Evolutionary conservation across 2,113 vertebrate genomes (phyloP).

Genomic region (Xenotilapia flavipinnis): DNA sequence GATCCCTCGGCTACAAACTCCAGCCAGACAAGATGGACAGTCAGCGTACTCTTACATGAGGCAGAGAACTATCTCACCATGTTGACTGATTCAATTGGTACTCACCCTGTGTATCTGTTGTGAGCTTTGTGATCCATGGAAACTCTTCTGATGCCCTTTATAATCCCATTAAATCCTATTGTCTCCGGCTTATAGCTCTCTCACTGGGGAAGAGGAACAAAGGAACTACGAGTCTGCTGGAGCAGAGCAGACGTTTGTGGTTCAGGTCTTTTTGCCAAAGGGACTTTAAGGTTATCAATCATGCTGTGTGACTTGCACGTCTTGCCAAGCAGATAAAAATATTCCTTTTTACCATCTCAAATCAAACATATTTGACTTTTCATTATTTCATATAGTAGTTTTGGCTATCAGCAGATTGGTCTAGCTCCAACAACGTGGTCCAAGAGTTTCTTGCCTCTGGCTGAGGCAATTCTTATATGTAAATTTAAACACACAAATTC

Average conservation of each 20-base stretch:
- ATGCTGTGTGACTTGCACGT: background rate
- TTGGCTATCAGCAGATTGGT: background rate
- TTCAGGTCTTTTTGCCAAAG: constrained; percentile 16
- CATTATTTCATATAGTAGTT: background rate
- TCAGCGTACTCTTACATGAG: constrained; percentile 14
- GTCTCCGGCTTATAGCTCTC: constrained; percentile 43
- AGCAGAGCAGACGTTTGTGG: constrained; percentile 5
- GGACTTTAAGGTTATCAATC: constrained; percentile 2
- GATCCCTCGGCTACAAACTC: constrained; percentile 15
- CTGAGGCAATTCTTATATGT: background rate
- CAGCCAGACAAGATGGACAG: constrained; percentile 7
- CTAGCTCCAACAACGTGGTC: background rate
- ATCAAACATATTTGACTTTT: background rate
- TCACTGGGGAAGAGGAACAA: background rate
- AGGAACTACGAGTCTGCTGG: background rate
- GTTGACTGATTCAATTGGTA: constrained; percentile 13
- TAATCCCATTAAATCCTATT: constrained; percentile 64
- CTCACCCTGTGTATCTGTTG: constrained; percentile 5
- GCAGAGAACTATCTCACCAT: background rate
- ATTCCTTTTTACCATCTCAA: background rate
- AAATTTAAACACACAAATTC: background rate
- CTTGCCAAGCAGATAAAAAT: background rate
- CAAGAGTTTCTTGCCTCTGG: background rate
- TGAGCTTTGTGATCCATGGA: constrained; percentile 45
- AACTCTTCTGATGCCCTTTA: constrained; percentile 55